phyloP scores from a whole-genome alignment of 2,113 vertebrate species.

The Egretta garzetta region DNA sequence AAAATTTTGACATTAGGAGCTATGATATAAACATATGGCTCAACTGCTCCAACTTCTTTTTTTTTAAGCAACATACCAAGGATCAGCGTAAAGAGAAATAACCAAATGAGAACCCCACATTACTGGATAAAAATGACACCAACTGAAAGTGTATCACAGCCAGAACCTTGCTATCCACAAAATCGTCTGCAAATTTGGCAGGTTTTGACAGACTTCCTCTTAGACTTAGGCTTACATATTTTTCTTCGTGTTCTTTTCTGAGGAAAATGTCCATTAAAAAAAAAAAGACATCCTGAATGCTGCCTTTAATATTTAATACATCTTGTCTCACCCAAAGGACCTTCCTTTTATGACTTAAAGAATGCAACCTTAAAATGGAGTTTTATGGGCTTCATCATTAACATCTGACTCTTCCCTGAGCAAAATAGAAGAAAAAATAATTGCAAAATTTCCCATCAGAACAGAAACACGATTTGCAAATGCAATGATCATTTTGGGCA shows the following conservation, averaged over 20 bases:
- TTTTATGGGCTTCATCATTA: neutral
- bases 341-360: neutral
- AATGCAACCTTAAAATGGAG: conserved; percentile 5
- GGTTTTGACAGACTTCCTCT: neutral
- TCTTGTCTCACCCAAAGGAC: neutral
- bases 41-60: conserved; percentile 12
- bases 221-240: neutral
- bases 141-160: neutral
- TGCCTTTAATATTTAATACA: neutral
- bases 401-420: neutral
- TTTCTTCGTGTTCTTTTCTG: conserved; percentile 8
- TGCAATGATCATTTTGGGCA: neutral
- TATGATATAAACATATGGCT: conserved; percentile 62
- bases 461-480: neutral
- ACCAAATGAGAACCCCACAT: neutral
- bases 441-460: neutral
- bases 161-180: neutral
- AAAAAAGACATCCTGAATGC: neutral
- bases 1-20: conserved; percentile 63
- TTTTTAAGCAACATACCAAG: conserved; percentile 14
- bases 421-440: neutral
- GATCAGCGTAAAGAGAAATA: neutral
- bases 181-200: neutral
- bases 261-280: neutral
- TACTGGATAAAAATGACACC: neutral